These are phyloP conservation scores for Chouioia cunea DNA, from an alignment of 2,888 invertebrate species.

Conservation along the genomic window DNA sequence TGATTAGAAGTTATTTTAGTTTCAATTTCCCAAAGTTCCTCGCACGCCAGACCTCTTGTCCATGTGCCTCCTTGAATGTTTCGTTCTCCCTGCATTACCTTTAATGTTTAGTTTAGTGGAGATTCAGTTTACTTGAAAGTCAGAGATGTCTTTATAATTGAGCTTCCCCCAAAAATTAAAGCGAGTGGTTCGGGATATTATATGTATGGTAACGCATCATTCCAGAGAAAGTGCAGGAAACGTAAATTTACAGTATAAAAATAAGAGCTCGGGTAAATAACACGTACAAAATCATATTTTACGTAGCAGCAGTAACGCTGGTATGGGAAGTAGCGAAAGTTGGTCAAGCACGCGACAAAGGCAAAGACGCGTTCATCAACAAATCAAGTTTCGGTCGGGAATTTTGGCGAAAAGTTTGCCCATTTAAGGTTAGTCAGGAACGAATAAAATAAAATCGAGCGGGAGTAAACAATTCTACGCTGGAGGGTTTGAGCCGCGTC, in stretches of 20 bases:
- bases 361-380: conserved; percentile 34
- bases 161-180: too few relatives aligned
- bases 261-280: background rate
- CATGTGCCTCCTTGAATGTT: background rate
- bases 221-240: too few relatives aligned
- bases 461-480: conserved; percentile 39
- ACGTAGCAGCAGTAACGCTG: conserved; percentile 10
- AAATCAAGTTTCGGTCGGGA: conserved; percentile 28
- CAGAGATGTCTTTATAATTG: too few relatives aligned
- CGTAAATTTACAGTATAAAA: background rate
- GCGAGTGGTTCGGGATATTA: too few relatives aligned
- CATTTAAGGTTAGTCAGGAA: conserved; percentile 29
- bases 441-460: conserved; percentile 20
- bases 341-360: conserved; percentile 16
- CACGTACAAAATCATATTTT: conserved; percentile 39
- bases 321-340: background rate
- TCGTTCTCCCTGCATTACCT: too few relatives aligned
- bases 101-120: too few relatives aligned
- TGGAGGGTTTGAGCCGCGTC: too few relatives aligned
- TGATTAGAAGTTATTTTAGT: too few relatives aligned
- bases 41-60: background rate
- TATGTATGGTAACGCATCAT: too few relatives aligned
- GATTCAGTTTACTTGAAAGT: too few relatives aligned
- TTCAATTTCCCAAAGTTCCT: too few relatives aligned
- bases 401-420: conserved; percentile 28